These are phyloP conservation scores for Temnopleurus reevesii DNA, from an alignment of 53 echinoderm and acorn worm genomes.

Conservation along the genomic window DNA sequence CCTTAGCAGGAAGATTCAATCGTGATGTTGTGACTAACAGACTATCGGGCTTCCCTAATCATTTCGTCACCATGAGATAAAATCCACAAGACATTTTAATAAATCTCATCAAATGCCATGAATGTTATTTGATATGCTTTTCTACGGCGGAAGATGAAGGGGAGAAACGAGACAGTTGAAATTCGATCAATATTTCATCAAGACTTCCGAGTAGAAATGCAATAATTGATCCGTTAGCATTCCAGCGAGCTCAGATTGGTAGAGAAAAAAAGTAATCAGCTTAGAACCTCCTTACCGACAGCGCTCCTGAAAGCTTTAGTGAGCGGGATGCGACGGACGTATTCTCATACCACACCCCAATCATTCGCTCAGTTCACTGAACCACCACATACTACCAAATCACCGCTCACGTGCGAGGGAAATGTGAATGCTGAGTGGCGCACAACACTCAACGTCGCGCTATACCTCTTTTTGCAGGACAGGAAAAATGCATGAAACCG, in stretches of 20 bases:
- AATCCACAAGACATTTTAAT: neutral
- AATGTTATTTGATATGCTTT: neutral
- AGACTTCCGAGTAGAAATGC: conserved; percentile 6
- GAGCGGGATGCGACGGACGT: conserved; percentile 10
- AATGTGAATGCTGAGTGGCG: neutral
- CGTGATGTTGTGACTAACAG: neutral
- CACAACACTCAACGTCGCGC: neutral
- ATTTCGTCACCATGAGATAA: neutral
- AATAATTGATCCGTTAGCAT: conserved; percentile 53
- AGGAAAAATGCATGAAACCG: too few species aligned
- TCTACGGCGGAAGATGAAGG: neutral
- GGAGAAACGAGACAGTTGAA: neutral
- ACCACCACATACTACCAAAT: neutral
- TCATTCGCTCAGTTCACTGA: conserved; percentile 9
- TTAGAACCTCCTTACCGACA: conserved; percentile 14
- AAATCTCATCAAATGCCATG: neutral
- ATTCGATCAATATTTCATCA: conserved; percentile 47
- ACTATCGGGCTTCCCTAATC: neutral
- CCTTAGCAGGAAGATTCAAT: neutral
- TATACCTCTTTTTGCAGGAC: too few species aligned
- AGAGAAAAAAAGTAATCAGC: neutral
- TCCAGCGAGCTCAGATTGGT: neutral
- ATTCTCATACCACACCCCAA: neutral
- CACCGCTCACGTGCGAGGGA: neutral
- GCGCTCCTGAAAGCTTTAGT: neutral